Evolutionary conservation across 2,888 invertebrate species (phyloP).

Genomic region (Dasysyrphus tricinctus): DNA sequence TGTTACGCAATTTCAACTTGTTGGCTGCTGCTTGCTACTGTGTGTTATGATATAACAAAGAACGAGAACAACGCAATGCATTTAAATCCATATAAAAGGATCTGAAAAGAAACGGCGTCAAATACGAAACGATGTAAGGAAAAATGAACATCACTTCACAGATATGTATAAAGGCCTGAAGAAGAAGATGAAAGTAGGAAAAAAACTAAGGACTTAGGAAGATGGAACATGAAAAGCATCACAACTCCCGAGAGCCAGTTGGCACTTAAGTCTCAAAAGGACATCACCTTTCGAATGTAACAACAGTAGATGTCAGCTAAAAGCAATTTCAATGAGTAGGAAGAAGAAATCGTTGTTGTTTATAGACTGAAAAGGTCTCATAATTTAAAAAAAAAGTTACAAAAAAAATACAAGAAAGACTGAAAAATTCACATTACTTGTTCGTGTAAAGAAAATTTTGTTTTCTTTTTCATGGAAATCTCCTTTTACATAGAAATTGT

Average conservation of each 20-base stretch:
- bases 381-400: not conserved
- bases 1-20: constrained; percentile 68
- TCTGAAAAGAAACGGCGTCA: not conserved
- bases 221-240: constrained; percentile 11
- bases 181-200: not conserved
- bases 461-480: constrained; percentile 36
- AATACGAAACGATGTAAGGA: constrained; percentile 12
- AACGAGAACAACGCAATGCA: constrained; percentile 38
- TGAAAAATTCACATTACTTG: constrained; percentile 26
- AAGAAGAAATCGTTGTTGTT: constrained; percentile 24
- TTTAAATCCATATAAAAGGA: constrained; percentile 15
- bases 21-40: constrained; percentile 43
- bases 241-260: constrained; percentile 43
- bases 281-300: constrained; percentile 53
- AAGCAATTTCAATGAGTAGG: constrained; percentile 37
- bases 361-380: constrained; percentile 38
- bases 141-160: not conserved
- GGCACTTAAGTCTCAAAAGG: constrained; percentile 53
- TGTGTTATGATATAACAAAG: constrained; percentile 29
- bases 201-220: not conserved
- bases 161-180: not conserved
- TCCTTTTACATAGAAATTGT: constrained; percentile 31
- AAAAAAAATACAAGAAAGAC: not conserved
- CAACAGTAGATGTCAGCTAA: constrained; percentile 55
- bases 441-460: constrained; percentile 35